Base-by-base conservation (phyloP, 1,140 invertebrate species). In the Drosophila auraria region DNA sequence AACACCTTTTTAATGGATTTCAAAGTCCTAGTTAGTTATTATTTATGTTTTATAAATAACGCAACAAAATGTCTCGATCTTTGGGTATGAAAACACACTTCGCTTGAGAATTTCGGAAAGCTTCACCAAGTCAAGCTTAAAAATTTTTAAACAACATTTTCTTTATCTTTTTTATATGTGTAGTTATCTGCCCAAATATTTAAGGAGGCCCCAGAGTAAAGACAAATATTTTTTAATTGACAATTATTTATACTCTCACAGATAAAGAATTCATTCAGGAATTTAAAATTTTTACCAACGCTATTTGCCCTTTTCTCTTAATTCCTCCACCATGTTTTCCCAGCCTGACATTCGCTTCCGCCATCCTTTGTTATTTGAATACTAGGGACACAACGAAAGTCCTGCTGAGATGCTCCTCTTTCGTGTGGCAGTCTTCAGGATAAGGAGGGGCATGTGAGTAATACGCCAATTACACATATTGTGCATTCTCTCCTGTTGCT, bases 401-500 rank as follows among this genome's bases (percentile, higher is more conserved):
- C 25, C 66, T 72, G 51, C 56, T 25, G 36, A 38, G 30, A 25
- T 53, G 51, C 12, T 44, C 11, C 38, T 2, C 5, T 6, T 12
- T 20, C 25, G 40, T 12, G 17, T 15, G 27, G 15, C 27, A 33
- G 44, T 69, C 15, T 51, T 23, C 20, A 51, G 76, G 20, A 11
- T 27, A n/a, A 33, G 36, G 36, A 56, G 20, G 27, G 60, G 49
- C 60, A 65, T 54, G 80, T 80, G 68, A 71, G 81, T 72, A 73
- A 83, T 89, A 66, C 68, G 72, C 62, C 71, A 80, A 80, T 87
- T 83, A 77, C 57, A 56, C 23, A 51, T 62, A 47, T 42, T 33
- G 59, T 59, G 80, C 63, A 61, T 70, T 71, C 73, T 66, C 73
- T 83, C 64, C 65, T 79, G 70, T 83, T 72, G 81, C 81, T 68